Conservation (phyloP, 92 coral and sea anemone species). For the Epizoanthus rinbou region DNA sequence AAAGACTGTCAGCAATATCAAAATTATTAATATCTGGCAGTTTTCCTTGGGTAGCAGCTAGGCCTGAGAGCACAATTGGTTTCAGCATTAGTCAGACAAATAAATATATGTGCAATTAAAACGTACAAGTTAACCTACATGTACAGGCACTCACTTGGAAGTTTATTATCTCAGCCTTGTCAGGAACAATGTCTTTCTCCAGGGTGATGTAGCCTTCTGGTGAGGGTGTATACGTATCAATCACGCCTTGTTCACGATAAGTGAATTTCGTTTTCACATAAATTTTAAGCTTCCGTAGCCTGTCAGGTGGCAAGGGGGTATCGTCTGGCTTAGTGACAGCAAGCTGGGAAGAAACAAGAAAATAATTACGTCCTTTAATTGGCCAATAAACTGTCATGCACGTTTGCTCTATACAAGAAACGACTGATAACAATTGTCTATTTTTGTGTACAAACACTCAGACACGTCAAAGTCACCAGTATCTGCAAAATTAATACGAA, state of each 20-base stretch:
- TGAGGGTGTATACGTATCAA: conserved; percentile 61
- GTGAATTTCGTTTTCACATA: conserved; percentile 54
- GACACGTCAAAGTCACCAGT: too few species aligned
- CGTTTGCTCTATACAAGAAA: too few species aligned
- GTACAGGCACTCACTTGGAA: conserved; percentile 43
- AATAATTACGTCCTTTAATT: background rate
- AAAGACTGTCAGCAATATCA: too few species aligned
- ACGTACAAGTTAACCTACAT: too few species aligned
- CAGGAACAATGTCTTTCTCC: conserved; percentile 48
- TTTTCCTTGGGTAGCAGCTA: too few species aligned
- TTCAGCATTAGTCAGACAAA: background rate
- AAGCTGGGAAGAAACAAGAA: conserved; percentile 24
- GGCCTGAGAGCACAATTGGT: too few species aligned
- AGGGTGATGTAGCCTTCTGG: conserved; percentile 63
- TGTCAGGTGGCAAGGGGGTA: conserved; percentile 57
- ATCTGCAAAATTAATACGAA: too few species aligned
- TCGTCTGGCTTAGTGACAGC: conserved; percentile 74
- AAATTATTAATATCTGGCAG: too few species aligned
- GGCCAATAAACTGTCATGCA: too few species aligned
- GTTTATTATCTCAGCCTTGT: background rate
- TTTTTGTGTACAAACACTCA: too few species aligned
- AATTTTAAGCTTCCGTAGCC: conserved; percentile 56
- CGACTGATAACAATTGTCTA: too few species aligned
- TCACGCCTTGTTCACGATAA: conserved; percentile 10
- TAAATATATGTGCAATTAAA: background rate